Conservation (phyloP, 2,113 vertebrate genomes). For the Leptocoma aspasia region DNA sequence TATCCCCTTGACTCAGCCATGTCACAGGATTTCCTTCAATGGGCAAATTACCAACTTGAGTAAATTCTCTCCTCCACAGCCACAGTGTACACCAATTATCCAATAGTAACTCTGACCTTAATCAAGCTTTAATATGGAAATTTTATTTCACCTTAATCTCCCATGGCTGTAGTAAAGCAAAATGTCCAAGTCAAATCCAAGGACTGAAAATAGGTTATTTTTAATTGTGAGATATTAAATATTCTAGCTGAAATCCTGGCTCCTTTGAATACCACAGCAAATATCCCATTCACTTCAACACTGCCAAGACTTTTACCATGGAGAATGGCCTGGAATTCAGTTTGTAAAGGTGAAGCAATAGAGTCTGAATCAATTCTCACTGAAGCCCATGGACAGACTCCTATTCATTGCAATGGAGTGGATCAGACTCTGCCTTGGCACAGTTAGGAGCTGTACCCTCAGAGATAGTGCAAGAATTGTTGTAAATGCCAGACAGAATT, state of each 20-base stretch:
- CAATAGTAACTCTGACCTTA: slow-evolving; percentile 38
- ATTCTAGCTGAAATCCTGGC: not conserved
- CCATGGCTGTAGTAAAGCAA: slow-evolving; percentile 3
- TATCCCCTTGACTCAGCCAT: not conserved
- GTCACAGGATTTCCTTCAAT: slow-evolving; percentile 2
- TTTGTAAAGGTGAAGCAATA: slow-evolving; percentile 38
- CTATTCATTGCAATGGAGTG: slow-evolving; percentile 8
- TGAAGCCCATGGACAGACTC: not conserved
- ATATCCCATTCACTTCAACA: not conserved
- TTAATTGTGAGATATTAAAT: not conserved
- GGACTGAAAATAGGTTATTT: not conserved
- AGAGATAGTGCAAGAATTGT: slow-evolving; percentile 40
- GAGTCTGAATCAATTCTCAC: not conserved
- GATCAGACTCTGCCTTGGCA: slow-evolving; percentile 1
- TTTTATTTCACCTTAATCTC: slow-evolving; percentile 6
- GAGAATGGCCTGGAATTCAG: slow-evolving; percentile 45
- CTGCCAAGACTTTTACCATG: slow-evolving; percentile 34
- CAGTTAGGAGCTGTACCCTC: not conserved
- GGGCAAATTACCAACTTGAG: slow-evolving; percentile 3
- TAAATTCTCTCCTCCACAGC: slow-evolving; percentile 38
- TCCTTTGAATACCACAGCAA: slow-evolving; percentile 18
- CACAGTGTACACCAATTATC: slow-evolving; percentile 24
- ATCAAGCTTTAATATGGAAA: slow-evolving; percentile 17
- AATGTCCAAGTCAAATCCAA: not conserved
- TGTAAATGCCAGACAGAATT: slow-evolving; percentile 63